Percentiles rank a stretch among this genome's conserved stretches.
Evolutionary conservation across 2,888 invertebrate genomes (phyloP).

Genomic region (Conus canariensis): DNA sequence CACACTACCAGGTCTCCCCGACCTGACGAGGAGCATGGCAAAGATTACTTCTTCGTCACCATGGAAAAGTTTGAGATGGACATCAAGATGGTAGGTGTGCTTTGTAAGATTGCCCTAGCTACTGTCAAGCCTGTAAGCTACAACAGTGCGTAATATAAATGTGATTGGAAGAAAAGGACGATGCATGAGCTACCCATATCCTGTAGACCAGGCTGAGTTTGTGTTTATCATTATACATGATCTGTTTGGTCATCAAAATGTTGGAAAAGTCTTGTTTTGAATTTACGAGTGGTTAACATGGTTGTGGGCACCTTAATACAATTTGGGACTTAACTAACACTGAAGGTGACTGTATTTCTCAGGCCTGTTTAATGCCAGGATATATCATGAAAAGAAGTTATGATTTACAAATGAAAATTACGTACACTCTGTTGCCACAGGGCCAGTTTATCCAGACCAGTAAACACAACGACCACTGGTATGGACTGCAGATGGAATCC

Average conservation of each 20-base stretch:
- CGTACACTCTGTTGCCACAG: conserved; percentile 54
- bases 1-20: conserved; percentile 74
- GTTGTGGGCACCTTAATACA: no score
- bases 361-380: no score
- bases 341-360: no score
- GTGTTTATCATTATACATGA: background rate
- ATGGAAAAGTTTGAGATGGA: conserved; percentile 76
- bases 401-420: background rate
- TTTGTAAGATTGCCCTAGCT: background rate
- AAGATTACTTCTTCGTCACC: conserved; percentile 75
- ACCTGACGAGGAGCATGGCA: conserved; percentile 70
- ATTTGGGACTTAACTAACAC: no score
- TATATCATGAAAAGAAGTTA: background rate
- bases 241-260: no score
- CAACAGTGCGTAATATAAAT: no score
- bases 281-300: no score
- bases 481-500: conserved; percentile 76
- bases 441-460: conserved; percentile 77
- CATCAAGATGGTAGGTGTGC: conserved; percentile 71
- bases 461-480: conserved; percentile 73
- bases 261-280: no score
- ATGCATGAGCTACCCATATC: no score
- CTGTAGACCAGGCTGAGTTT: no score
- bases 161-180: no score
- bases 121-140: no score